phyloP scores from a whole-genome alignment of 1,140 invertebrate genomes.

The Aplysia californica region DNA sequence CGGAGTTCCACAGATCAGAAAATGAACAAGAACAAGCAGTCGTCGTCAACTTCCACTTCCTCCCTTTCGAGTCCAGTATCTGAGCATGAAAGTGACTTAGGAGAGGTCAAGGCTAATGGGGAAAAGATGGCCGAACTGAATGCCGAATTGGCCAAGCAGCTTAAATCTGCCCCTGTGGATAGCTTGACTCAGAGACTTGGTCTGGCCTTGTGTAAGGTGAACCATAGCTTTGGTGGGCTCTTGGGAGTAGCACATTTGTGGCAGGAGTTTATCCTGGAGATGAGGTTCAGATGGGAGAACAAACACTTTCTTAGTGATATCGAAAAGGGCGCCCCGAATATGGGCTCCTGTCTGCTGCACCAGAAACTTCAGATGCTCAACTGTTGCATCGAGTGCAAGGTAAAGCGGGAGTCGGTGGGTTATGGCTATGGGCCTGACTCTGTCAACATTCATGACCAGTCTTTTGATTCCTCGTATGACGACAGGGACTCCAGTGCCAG shows the following conservation, averaged over 20 bases:
- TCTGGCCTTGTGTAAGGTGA: slow-evolving; percentile 83
- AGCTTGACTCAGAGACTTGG: slow-evolving; percentile 87
- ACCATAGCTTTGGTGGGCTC: slow-evolving; percentile 82
- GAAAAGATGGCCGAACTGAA: slow-evolving; percentile 28
- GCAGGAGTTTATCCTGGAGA: slow-evolving; percentile 91
- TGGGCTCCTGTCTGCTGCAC: slow-evolving; percentile 89
- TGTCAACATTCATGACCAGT: slow-evolving; percentile 2
- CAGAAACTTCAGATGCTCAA: slow-evolving; percentile 96
- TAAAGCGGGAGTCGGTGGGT: slow-evolving; percentile 66
- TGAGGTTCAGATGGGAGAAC: slow-evolving; percentile 91
- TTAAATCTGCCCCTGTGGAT: slow-evolving; percentile 81
- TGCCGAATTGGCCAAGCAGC: slow-evolving; percentile 55
- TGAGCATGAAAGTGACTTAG: neutral
- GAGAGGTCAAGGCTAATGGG: slow-evolving; percentile 24
- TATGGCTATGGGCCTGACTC: slow-evolving; percentile 35
- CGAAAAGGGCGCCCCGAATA: slow-evolving; percentile 80
- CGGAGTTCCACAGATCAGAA: neutral
- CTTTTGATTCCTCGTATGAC: neutral
- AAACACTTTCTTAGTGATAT: slow-evolving; percentile 79
- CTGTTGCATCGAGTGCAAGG: slow-evolving; percentile 88
- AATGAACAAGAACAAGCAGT: neutral
- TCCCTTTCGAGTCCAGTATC: neutral
- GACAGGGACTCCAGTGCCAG: neutral
- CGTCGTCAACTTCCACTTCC: neutral
- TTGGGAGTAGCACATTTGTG: slow-evolving; percentile 88